Evolutionary conservation across 1,140 invertebrate genomes (phyloP).

Genomic region (Dendroctonus valens): DNA sequence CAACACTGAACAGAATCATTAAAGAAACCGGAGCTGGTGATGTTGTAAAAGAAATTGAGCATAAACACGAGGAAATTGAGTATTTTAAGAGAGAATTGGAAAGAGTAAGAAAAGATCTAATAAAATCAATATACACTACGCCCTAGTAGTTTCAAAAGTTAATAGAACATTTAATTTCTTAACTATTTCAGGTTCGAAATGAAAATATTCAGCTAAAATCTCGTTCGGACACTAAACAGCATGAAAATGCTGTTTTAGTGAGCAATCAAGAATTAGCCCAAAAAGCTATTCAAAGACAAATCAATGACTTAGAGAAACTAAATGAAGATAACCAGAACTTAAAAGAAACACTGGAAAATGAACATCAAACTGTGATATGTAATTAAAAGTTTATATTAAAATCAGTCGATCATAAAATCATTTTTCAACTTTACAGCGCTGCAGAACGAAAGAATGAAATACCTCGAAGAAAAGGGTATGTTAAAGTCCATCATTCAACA

Average conservation of each 20-base stretch:
- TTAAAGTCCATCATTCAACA: constrained; percentile 43
- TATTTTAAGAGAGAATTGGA: constrained; percentile 36
- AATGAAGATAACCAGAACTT: constrained; percentile 34
- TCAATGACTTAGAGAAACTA: constrained; percentile 37
- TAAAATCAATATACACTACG: not conserved
- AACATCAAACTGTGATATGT: constrained; percentile 38
- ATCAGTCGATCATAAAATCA: not conserved
- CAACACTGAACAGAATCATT: constrained; percentile 18
- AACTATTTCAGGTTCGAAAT: constrained; percentile 25
- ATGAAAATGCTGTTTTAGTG: constrained; percentile 15
- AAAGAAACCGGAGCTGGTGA: constrained; percentile 38
- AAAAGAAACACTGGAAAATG: constrained; percentile 36
- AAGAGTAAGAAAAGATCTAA: constrained; percentile 14
- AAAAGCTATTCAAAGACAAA: constrained; percentile 35
- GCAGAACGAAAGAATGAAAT: constrained; percentile 41
- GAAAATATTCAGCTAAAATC: constrained; percentile 27
- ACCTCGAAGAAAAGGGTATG: constrained; percentile 45
- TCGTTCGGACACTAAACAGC: constrained; percentile 12
- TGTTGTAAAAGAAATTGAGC: constrained; percentile 35
- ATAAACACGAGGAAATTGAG: constrained; percentile 35
- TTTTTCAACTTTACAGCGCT: constrained; percentile 33
- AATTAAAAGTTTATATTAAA: constrained; percentile 2
- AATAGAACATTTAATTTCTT: not conserved
- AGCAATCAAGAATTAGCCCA: constrained; percentile 34
- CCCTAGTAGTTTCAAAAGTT: not conserved